These are phyloP conservation scores for Protodeltote pygarga DNA, from an alignment of 2,888 invertebrate species.

Conservation along the genomic window DNA sequence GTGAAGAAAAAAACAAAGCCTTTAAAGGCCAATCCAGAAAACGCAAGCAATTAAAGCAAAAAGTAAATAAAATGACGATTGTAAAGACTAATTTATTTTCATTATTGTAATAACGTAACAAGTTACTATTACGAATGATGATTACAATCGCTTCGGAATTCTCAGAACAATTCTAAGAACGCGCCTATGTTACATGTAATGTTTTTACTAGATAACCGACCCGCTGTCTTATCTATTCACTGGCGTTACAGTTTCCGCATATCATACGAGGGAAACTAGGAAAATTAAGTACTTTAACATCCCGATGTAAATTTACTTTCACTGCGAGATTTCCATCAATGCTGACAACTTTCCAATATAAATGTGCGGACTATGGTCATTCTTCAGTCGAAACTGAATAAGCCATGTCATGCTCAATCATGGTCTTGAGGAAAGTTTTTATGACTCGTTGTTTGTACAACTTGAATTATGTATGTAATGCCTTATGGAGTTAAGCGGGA, in stretches of 20 bases:
- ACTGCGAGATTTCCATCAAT: conserved; percentile 73
- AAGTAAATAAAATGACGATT: too few species aligned
- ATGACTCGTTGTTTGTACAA: conserved; percentile 42
- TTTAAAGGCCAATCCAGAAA: too few species aligned
- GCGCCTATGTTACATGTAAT: conserved; percentile 27
- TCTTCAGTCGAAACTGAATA: conserved; percentile 60
- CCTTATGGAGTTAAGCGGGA: conserved; percentile 37
- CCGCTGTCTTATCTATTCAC: conserved; percentile 49
- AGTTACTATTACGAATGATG: conserved; percentile 34
- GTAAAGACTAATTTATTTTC: conserved; percentile 48
- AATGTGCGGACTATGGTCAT: conserved; percentile 66
- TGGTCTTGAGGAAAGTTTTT: conserved; percentile 69
- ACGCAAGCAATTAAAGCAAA: too few species aligned
- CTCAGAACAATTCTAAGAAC: conserved; percentile 17
- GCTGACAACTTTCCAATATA: conserved; percentile 80
- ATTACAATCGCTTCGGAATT: conserved; percentile 31
- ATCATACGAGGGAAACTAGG: conserved; percentile 66
- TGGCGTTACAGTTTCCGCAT: conserved; percentile 69
- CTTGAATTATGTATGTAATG: conserved; percentile 45
- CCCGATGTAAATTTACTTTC: conserved; percentile 54
- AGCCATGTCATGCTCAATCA: conserved; percentile 76
- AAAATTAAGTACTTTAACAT: conserved; percentile 60
- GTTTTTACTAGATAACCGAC: conserved; percentile 43
- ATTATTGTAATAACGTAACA: conserved; percentile 41
- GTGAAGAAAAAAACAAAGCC: too few species aligned